Base-by-base conservation (phyloP, 2,888 invertebrate species). In the Apodemia duryi region DNA sequence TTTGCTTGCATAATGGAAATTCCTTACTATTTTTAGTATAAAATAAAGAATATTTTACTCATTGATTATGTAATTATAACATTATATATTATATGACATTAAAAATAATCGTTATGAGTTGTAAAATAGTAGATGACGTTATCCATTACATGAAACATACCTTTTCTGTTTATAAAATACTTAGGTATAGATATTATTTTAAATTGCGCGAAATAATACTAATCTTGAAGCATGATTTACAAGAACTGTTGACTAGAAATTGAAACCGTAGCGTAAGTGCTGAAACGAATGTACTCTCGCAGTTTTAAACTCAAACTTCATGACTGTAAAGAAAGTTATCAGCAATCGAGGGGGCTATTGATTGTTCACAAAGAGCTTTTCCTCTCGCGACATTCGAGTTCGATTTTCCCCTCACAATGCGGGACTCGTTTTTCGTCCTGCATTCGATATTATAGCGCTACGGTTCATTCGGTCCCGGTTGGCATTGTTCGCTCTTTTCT, bases 361-460 rank as follows among this genome's bases (percentile, higher is more conserved):
- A 89, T 88, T 85, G 86, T 77, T 81, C 85, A 86, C 90, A 90
- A 89, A 86, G 86, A 82, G 78, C 78, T 79, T 86, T 85, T 83
- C 84, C 83, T 83, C 81, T 84, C 80, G 85, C 85, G 85, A 87
- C 85, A 86, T 85, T 85, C 80, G 77, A 84, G 84, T 86, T 84
- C 83, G 84, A 88, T 90, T 91, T 89, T 86, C 84, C 79, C 78
- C 82, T 85, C 79, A 86, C 89, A 90, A 88, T 86, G 80, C 82
- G 79, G 79, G 78, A 80, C 80, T 77, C 83, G 83, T 86, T 87
- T 88, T 86, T 85, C 83, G 83, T 83, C 84, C 85, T 84, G 84
- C 86, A 86, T 85, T 84, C 77, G 73, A 80, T 82, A 87, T 87
- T 84, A 85, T 84, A 81, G 76, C 77, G 57, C 78, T 75, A 82